These are phyloP conservation scores for Pachyseris speciosa DNA, from an alignment of 64 coral and sea anemone species.

Conservation along the genomic window DNA sequence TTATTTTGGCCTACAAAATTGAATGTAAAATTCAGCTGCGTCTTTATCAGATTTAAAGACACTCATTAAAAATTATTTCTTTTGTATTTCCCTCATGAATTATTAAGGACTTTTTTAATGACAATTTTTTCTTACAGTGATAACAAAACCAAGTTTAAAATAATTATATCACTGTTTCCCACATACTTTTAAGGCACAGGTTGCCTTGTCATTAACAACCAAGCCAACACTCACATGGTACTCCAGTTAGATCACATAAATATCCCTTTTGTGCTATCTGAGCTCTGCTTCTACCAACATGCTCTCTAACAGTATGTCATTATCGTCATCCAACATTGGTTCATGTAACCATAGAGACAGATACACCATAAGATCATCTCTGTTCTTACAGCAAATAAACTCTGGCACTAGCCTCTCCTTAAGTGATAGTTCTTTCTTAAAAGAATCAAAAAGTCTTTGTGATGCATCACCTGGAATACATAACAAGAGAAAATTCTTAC, in stretches of 20 bases:
- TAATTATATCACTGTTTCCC: no score
- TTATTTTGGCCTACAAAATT: no score
- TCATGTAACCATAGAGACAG: constrained; percentile 92
- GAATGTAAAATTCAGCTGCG: no score
- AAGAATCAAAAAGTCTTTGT: constrained; percentile 75
- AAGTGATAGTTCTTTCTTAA: constrained; percentile 76
- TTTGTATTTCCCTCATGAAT: no score
- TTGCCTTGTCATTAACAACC: no score
- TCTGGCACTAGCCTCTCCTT: constrained; percentile 86
- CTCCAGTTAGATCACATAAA: neutral
- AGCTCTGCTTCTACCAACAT: constrained; percentile 93
- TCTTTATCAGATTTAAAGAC: no score
- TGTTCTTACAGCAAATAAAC: constrained; percentile 71
- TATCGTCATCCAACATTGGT: constrained; percentile 78
- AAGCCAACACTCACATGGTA: neutral
- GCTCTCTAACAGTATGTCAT: constrained; percentile 75
- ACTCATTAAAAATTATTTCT: no score
- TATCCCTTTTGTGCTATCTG: constrained; percentile 1
- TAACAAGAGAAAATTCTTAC: neutral
- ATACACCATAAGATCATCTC: constrained; percentile 85
- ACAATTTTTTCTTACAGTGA: no score
- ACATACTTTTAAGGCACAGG: no score
- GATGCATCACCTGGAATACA: constrained; percentile 74
- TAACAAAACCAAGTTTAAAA: no score
- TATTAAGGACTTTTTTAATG: no score